Base-by-base conservation (phyloP, 2,797 vertebrate species). In the Nyctalus aviator region DNA sequence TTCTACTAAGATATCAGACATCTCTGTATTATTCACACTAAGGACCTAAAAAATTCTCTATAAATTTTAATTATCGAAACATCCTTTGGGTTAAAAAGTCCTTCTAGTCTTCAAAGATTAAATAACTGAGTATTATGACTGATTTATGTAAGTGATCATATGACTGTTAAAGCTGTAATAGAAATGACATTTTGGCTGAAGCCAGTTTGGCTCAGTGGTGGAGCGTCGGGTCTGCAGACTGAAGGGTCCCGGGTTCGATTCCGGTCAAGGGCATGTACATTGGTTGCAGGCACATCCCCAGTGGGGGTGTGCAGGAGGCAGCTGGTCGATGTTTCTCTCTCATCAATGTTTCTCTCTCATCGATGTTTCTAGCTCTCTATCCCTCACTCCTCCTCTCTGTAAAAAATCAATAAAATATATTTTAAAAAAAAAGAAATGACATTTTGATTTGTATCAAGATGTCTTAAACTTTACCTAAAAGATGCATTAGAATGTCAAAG, bases 51-150 rank as follows among this genome's bases (percentile, higher is more conserved):
- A 59, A 48, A 41, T 84, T 77, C 55, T 72, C 4, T 62, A 20
- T 81, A 89, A 83, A 76, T 86, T 93, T 90, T 85, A 92, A 93
- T 84, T 89, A 32, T 73, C 50, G 84, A 82, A 91, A 66, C 5
- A 57, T 64, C 32, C 55, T 84, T 90, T 77, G 75, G 20, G 27
- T 85, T 72, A 57, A 92, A 88, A 95, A 91, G 5, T 62, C 64
- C 59, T 86, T 77, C 55, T 91, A 14, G 59, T 88, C 53, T 90
- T 92, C 73, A 76, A 91, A 89, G 62, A 73, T 69, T 69, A 79
- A 59, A 96, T 41, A 96, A 68, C 68, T 41, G 30, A 78, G 13
- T 62, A 71, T 77, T 93, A 50, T 13, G 23, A 89, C 59, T 35
- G 32, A 76, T 84, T 95, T 90, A 75, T n/a, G 57, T 53, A 79